Base-by-base conservation (phyloP, 2,113 vertebrate species). In the Mobula birostris region DNA sequence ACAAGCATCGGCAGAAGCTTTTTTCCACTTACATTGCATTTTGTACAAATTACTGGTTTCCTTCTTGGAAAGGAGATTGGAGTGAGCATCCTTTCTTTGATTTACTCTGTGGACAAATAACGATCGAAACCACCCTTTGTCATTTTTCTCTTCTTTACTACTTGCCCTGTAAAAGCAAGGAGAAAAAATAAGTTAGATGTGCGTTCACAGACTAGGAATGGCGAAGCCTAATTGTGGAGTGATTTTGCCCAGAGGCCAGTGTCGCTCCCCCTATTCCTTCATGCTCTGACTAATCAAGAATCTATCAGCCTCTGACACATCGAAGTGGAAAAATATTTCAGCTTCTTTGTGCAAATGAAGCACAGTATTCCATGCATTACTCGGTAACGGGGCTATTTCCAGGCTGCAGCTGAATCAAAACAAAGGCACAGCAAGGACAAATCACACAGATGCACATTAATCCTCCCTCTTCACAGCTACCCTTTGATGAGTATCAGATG, bases 1-100 rank as follows among this genome's bases (percentile, higher is more conserved):
- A 74, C 3, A 72, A 36, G 12, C 27, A 2, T 76, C 6, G 68
- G 12, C 32, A 27, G 15, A 93, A 19, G 6, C 1, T 27, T 94
- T 79, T 40, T 58, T 36, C 36, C 36, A 96, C 97, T 97, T 96
- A 99, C 99, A 99, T 94, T 99, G 99, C 91, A 99, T 98, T 96
- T 99, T 99, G 95, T 99, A 99, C 95, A 99, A 97, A 96, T 96
- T 98, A 96, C 98, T 99, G 95, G 98, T 98, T 95, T 98, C 98
- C 95, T 97, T 98, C 97, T 99, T 99, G 95, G 98, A 99, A 94
- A 99, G 97, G 93, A 99, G 97, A 95, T 98, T 99, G 95, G 98
- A 99, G 95, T 99, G 98, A 2, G 99, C 98, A 0, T 99, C 98
- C 96, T 98, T 99, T 95, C 99, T 98, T 76, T 98, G 97, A 58